Evolutionary conservation across 2,888 invertebrate species (phyloP).

Genomic region (Trachelus tabidus): DNA sequence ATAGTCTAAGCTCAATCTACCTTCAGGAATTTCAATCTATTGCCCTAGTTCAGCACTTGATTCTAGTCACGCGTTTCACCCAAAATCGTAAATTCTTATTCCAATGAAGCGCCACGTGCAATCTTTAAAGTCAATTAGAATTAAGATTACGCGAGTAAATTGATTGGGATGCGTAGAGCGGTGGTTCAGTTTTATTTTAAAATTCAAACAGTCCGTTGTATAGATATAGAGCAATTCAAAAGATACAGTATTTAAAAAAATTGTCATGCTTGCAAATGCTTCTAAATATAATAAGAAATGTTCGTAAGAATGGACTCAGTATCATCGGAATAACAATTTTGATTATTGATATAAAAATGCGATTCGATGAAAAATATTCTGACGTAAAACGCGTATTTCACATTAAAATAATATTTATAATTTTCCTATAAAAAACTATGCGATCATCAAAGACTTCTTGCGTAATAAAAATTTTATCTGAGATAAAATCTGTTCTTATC

Average conservation of each 20-base stretch:
- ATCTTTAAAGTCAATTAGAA: conserved; percentile 12
- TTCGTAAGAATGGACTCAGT: not conserved
- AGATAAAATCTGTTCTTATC: not conserved
- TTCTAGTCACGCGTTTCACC: conserved; percentile 13
- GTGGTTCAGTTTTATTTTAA: not conserved
- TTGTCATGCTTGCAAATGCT: not conserved
- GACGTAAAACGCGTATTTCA: not conserved
- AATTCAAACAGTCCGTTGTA: not conserved
- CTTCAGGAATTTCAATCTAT: conserved; percentile 11
- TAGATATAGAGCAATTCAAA: not conserved
- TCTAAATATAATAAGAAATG: not conserved
- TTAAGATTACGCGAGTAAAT: conserved; percentile 3
- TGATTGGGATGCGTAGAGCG: not conserved
- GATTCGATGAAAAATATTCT: not conserved
- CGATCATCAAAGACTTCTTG: not conserved
- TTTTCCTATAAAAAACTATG: not conserved
- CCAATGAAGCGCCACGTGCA: conserved; percentile 6
- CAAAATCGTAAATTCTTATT: conserved; percentile 14
- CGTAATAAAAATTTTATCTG: not conserved
- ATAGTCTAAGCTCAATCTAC: not conserved
- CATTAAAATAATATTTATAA: not conserved
- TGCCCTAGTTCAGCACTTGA: conserved; percentile 6
- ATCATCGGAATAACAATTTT: not conserved
- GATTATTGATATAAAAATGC: not conserved
- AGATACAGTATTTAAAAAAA: not conserved